Base-by-base conservation (phyloP, 1,140 invertebrate genomes). In the Hetaerina americana region DNA sequence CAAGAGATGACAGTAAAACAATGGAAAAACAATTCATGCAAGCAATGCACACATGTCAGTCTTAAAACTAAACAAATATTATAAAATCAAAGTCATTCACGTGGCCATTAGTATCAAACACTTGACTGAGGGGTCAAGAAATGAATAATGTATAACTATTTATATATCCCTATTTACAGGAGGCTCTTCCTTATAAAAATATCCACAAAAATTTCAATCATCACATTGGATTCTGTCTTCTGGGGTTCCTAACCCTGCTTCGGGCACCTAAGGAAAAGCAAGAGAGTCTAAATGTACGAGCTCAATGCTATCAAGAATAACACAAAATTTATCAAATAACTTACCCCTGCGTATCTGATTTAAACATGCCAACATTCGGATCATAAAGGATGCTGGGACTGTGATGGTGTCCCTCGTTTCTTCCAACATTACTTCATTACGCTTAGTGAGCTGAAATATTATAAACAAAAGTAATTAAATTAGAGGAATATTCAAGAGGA, bases 371-470 rank as follows among this genome's bases (percentile, higher is more conserved):
- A 95, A 78, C 86, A 94, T 92, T 75, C 92, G 82, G 72, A 95
- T 91, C 91, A 95, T 94, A 77, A 95, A 94, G 67, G 89, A 87
- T 18, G 93, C 92, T 71, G 93, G 93, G 69, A 95, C 92, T 31
- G 92, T 95, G 75, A 95, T 92, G 0, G 92, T 95, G 78, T 95
- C 92, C 80, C 89, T 88, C 8, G 92, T 94, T 81, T 95, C 92
- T 82, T 94, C 92, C 75, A 95, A 81, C 91, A 96, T 93, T 26
- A 93, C 84, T 73, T 90, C 91, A 82, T 95, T 95, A 68, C 90
- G 83, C 80, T 87, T 85, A 73, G 90, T 89, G n/a, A 95, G 81
- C 92, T 94, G 77, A 70, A 85, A 85, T 74, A 76, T 68, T 75
- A 74, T 70, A 75, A 70, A n/a, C 66, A 72, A n/a, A 70, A 27